A percentile compares a stretch with the other conserved stretches of the same genome.
phyloP scores from a whole-genome alignment of 1,140 invertebrate genomes.

The Rhizoglyphus robini region DNA sequence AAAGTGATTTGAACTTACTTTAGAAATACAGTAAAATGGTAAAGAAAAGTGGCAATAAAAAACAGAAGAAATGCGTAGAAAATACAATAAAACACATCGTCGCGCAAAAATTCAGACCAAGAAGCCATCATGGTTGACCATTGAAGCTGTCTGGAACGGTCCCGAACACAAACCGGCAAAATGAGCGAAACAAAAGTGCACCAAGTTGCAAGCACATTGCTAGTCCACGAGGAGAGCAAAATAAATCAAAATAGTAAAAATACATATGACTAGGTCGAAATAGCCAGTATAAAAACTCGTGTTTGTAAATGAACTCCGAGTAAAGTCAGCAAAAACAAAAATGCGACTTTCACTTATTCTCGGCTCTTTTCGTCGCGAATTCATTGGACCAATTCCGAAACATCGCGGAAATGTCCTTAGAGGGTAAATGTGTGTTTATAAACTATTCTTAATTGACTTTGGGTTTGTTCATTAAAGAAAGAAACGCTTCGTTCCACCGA shows the following conservation, averaged over 20 bases:
- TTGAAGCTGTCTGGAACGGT: no score
- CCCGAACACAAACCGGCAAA: no score
- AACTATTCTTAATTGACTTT: slow-evolving; percentile 1
- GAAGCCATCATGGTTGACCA: no score
- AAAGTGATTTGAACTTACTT: neutral
- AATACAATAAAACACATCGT: neutral
- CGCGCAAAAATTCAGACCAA: no score
- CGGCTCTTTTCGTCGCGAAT: slow-evolving; percentile 9
- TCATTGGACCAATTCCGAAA: slow-evolving; percentile 15
- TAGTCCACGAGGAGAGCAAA: no score
- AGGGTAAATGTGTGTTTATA: slow-evolving; percentile 11
- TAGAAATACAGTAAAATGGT: neutral
- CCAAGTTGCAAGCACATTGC: neutral
- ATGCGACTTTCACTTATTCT: slow-evolving; percentile 16
- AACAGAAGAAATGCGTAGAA: neutral
- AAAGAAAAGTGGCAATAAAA: neutral
- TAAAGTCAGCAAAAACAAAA: neutral
- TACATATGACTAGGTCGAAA: neutral
- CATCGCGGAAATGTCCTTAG: slow-evolving; percentile 13
- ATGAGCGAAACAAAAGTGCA: neutral
- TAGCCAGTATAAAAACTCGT: neutral
- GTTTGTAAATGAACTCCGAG: neutral
- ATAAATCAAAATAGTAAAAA: neutral
- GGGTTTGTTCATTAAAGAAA: slow-evolving; percentile 21
- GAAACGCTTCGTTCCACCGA: slow-evolving; percentile 20